Evolutionary conservation across 2,888 invertebrate genomes (phyloP).

Genomic region (Adineta ricciae): DNA sequence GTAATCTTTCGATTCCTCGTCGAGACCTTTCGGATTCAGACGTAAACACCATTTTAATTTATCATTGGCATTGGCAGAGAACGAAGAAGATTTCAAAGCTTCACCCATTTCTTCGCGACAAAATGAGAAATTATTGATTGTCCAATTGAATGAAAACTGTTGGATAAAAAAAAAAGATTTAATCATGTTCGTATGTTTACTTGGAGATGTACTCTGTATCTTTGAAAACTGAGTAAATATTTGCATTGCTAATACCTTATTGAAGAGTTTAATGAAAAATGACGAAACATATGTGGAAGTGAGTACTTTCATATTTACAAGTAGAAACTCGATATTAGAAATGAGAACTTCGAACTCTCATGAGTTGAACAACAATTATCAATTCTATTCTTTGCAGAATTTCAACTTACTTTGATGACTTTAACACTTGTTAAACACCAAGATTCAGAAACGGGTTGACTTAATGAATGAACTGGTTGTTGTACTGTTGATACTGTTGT

Average conservation of each 20-base stretch:
- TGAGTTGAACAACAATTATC: too few relatives aligned
- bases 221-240: background rate
- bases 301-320: too few relatives aligned
- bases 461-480: background rate
- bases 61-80: constrained; percentile 97
- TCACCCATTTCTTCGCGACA: constrained; percentile 99
- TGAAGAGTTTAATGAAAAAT: background rate
- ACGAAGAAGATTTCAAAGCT: constrained; percentile 96
- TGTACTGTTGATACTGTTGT: background rate
- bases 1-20: constrained; percentile 99
- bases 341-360: too few relatives aligned
- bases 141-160: constrained; percentile 99
- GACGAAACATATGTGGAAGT: too few relatives aligned
- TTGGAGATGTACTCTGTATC: background rate
- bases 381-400: too few relatives aligned
- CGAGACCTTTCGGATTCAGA: constrained; percentile 97
- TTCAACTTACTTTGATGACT: background rate
- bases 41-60: constrained; percentile 99
- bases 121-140: constrained; percentile 99
- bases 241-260: background rate
- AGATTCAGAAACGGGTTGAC: constrained; percentile 4
- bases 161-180: constrained; percentile 45
- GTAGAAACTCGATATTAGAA: too few relatives aligned
- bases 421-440: constrained; percentile 1
- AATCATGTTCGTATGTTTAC: too few relatives aligned